These are phyloP conservation scores for Drosophila rhopaloa DNA, from an alignment of 1,140 invertebrate species.

Conservation along the genomic window DNA sequence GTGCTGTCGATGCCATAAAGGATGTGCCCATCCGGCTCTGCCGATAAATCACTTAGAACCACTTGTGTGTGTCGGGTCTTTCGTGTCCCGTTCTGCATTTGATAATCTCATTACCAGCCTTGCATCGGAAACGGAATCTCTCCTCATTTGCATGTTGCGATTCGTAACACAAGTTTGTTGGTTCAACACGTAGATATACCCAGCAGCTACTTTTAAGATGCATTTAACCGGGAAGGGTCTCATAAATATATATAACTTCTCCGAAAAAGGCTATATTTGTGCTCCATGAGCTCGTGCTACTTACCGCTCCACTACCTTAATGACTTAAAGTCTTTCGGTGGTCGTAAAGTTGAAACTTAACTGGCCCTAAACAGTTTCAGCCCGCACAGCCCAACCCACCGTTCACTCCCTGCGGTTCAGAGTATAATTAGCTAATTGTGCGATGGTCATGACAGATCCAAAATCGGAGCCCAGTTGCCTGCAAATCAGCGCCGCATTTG, in stretches of 20 bases:
- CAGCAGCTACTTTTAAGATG: too few species aligned
- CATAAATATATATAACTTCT: neutral
- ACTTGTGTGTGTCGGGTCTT: constrained; percentile 3
- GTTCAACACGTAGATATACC: neutral
- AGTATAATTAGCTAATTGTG: constrained; percentile 63
- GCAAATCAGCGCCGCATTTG: constrained; percentile 12
- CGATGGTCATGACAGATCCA: constrained; percentile 10
- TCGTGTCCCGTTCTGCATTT: neutral
- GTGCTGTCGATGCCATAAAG: constrained; percentile 25
- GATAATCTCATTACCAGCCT: neutral
- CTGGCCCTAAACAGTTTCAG: neutral
- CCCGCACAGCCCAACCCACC: neutral
- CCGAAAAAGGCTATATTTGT: neutral
- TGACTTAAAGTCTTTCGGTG: constrained; percentile 1
- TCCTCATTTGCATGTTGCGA: constrained; percentile 2
- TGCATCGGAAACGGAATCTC: neutral
- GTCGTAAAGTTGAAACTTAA: constrained; percentile 35
- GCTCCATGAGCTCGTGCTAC: constrained; percentile 9
- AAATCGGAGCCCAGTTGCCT: constrained; percentile 2
- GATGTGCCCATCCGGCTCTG: constrained; percentile 18
- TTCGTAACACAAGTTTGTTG: neutral
- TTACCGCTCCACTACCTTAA: constrained; percentile 24
- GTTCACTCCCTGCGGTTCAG: constrained; percentile 3
- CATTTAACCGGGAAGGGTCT: too few species aligned
- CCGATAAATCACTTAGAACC: constrained; percentile 39